A percentile compares a stretch with the other conserved stretches of the same genome.
These are phyloP conservation scores for Bimastos eiseni DNA, from an alignment of 2,888 invertebrate species.

Conservation along the genomic window DNA sequence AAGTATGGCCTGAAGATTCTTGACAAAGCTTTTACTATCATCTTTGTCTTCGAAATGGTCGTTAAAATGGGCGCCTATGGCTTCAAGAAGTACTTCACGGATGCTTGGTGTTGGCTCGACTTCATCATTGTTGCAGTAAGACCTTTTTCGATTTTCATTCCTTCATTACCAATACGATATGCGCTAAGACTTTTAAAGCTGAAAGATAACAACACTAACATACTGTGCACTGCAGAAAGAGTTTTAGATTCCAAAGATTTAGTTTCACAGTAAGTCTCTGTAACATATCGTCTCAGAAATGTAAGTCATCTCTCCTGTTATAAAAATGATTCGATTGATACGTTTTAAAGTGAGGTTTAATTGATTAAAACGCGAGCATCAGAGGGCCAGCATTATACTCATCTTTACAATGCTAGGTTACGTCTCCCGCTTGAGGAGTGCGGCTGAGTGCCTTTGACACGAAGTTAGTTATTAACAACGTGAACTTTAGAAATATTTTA, in stretches of 20 bases:
- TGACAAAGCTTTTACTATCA: conserved; percentile 86
- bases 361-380: background rate
- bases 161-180: background rate
- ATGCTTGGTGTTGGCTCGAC: conserved; percentile 94
- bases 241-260: background rate
- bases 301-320: background rate
- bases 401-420: no score
- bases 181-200: background rate
- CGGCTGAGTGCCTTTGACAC: no score
- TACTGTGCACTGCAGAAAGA: background rate
- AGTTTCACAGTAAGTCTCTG: background rate
- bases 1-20: conserved; percentile 42
- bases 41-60: conserved; percentile 92
- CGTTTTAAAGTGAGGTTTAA: background rate
- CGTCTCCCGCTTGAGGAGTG: no score
- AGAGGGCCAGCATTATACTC: background rate
- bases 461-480: no score
- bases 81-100: conserved; percentile 91
- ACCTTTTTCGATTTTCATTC: conserved; percentile 77
- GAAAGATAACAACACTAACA: background rate
- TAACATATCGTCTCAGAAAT: background rate
- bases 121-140: conserved; percentile 95
- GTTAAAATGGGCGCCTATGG: conserved; percentile 93
- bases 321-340: background rate
- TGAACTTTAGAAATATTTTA: no score